Conservation (phyloP, 2,888 invertebrate genomes). For the Zaprionus obscuricornis region DNA sequence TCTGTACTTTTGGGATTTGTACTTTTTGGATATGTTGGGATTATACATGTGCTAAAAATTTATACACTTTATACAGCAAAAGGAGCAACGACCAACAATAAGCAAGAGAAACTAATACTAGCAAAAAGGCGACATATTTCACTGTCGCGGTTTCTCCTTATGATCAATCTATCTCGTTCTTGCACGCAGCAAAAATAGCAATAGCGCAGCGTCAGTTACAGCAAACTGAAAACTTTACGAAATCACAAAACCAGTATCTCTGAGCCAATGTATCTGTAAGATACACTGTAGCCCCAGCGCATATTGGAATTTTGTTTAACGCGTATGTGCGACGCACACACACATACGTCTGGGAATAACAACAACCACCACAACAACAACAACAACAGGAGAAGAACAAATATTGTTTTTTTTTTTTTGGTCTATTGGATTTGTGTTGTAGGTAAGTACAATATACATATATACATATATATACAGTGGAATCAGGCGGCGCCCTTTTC, state of each 20-base stretch:
- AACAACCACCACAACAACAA: neutral
- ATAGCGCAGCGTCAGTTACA: no score
- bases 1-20: no score
- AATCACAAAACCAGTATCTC: conserved; percentile 74
- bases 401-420: no score
- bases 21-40: conserved; percentile 44
- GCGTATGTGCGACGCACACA: conserved; percentile 59
- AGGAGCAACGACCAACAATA: conserved; percentile 57
- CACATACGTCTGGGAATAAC: conserved; percentile 18
- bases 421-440: conserved; percentile 64
- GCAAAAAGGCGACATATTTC: conserved; percentile 42
- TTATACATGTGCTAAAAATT: conserved; percentile 72
- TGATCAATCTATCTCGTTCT: conserved; percentile 15
- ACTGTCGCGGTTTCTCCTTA: conserved; percentile 43
- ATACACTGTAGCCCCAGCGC: conserved; percentile 63
- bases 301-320: conserved; percentile 76
- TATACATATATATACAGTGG: no score
- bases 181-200: no score
- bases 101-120: conserved; percentile 10
- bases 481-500: conserved; percentile 43
- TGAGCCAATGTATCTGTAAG: conserved; percentile 72
- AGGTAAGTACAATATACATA: conserved; percentile 44
- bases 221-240: conserved; percentile 54
- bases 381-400: neutral
- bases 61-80: neutral